Evolutionary conservation across 2,888 invertebrate species (phyloP), one percentile per base, ranked within the genome.

Genomic region (Saturnia pavonia): DNA sequence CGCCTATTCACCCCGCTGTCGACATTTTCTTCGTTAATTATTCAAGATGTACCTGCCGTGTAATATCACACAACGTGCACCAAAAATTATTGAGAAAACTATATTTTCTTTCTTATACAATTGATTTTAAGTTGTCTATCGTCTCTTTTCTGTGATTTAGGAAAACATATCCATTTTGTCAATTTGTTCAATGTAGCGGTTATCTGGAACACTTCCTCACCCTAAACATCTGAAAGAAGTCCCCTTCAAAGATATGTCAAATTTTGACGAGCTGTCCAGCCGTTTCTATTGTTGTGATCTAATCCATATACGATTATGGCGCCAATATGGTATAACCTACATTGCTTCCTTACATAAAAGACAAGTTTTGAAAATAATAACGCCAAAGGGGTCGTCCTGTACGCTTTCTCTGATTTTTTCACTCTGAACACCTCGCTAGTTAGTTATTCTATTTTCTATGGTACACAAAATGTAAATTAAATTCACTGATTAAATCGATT

Each of bases 301-400:
- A 88, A 89, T 88, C 86, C 88, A 88, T 82, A 83, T 85, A 86
- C 87, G 88, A 91, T 91, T 89, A 90, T 90, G 87, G 22, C 89
- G 88, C 80, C 82, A 85, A 90, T 85, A 85, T 80, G 14, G 57
- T 60, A 60, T 84, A 78, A 80, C 76, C 74, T 75, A 87, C 87
- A 89, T 91, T 85, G 80, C 81, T 71, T 74, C 75, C 78, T 83
- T 82, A 84, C 86, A 86, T 87, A 87, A 87, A 88, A 85, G 83
- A 91, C 91, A 84, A 88, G 91, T 91, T 91, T 88, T 82, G 76
- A 73, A 82, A 85, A 91, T 89, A 91, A 91, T 85, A 78, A 82
- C 87, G 85, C 87, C 78, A 77, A 78, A 80, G 82, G 83, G 81
- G 88, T 86, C 85, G 85, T 87, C 81, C 76, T 82, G 78, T 83